These are phyloP conservation scores for Hippasteria phrygiana DNA, from an alignment of 53 echinoderm and acorn worm species.

Conservation along the genomic window DNA sequence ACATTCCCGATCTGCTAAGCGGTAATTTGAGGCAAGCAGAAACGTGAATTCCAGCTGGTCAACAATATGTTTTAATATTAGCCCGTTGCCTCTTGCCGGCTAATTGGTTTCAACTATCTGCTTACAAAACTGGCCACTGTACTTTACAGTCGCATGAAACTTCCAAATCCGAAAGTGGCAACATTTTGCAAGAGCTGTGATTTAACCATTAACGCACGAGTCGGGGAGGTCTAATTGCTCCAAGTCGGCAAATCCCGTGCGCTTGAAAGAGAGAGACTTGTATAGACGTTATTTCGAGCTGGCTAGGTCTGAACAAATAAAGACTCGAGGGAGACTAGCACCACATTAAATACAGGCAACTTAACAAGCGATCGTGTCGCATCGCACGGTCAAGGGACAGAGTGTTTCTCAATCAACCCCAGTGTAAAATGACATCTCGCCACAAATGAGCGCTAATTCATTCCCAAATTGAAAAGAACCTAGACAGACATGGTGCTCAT, in stretches of 20 bases:
- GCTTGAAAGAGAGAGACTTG: background rate
- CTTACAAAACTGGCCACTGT: background rate
- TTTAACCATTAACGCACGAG: background rate
- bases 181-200: background rate
- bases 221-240: background rate
- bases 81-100: too few relatives aligned
- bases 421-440: conserved; percentile 52
- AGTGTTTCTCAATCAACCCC: conserved; percentile 7
- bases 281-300: conserved; percentile 48
- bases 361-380: background rate
- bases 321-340: conserved; percentile 58
- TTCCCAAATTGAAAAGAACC: background rate
- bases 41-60: too few relatives aligned
- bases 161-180: background rate
- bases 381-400: background rate
- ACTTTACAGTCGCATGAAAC: background rate
- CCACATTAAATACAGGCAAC: background rate
- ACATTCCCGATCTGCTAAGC: too few relatives aligned
- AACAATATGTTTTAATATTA: too few relatives aligned
- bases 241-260: background rate
- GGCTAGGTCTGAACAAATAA: conserved; percentile 36
- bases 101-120: background rate
- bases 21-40: too few relatives aligned
- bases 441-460: conserved; percentile 59
- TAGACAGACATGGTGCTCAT: conserved; percentile 14